Evolutionary conservation across 1,140 invertebrate genomes (phyloP), one percentile per base, ranked within the genome.

Genomic region (Caenorhabditis briggsae): DNA sequence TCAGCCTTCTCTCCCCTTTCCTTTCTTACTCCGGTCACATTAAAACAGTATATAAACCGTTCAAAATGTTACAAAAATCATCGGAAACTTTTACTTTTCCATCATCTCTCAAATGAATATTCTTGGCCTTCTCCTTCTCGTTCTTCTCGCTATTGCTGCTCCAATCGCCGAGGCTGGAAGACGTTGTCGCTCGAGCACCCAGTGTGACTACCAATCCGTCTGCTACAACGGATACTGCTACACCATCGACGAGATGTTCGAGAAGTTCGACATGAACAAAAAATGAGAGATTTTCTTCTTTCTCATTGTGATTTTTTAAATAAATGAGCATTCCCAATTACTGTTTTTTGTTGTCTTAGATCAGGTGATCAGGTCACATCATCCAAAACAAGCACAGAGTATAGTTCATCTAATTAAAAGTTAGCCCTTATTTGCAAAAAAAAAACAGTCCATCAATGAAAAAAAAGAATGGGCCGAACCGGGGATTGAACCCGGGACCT

Each of bases 241-340:
- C 61, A 65, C 61, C 9, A 65, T 65, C 20, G 61, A 65, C 61
- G 61, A 65, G 61, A 25, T 65, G 61, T 41, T 65, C 61, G 23
- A 65, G 20, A 65, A 65, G 16, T 65, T 65, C 23, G 61, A 65
- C 9, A 12, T 9, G 9, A 65, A 33, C 33, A 33, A 33, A 33
- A 14, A 11, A 65, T 65, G 6, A 16, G 1, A 12, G 3, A 14
- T 18, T 23, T 65, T 18, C 12, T 7, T 65, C 11, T 41, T 12
- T 33, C 14, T 9, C 14, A 41, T 65, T 0, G n/a, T n/a, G n/a
- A n/a, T 33, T 33, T 33, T 33, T 33, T 33, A 1, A 65, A 65
- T 65, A 8, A 65, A 33, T 5, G 33, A 65, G 23, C 3, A 65
- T 41, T 65, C 23, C 23, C 5, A 65, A 41, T 11, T 2, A 16